phyloP scores from a whole-genome alignment of 2,113 vertebrate species.

The Apodemus sylvaticus region DNA sequence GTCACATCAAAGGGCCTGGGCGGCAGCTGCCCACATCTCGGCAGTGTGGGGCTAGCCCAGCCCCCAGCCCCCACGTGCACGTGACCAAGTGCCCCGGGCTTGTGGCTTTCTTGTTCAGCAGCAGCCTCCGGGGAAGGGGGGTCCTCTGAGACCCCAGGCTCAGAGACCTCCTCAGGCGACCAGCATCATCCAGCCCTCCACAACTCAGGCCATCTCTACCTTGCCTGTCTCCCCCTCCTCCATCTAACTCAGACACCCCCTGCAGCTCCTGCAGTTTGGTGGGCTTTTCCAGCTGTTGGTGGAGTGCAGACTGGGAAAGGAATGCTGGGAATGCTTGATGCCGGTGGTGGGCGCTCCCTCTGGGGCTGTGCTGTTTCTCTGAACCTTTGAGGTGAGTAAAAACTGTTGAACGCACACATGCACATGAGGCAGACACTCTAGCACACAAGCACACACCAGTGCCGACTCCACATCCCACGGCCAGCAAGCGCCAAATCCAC shows the following conservation, averaged over 20 bases:
- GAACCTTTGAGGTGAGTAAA: background rate
- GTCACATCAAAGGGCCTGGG: slow-evolving; percentile 70
- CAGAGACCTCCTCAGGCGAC: background rate
- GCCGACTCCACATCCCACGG: background rate
- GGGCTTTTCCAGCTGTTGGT: background rate
- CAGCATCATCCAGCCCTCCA: background rate
- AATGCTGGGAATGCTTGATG: background rate
- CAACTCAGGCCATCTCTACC: background rate
- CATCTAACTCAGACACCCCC: background rate
- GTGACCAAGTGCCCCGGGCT: background rate
- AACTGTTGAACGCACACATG: too few relatives aligned
- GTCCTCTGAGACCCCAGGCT: slow-evolving; percentile 2
- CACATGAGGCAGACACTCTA: background rate
- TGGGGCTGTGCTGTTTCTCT: background rate
- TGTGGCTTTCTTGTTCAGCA: fast-evolving
- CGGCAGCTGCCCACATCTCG: slow-evolving; percentile 53
- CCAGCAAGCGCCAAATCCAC: background rate
- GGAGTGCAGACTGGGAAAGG: background rate
- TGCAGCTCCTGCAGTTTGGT: background rate
- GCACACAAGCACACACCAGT: background rate
- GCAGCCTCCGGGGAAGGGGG: background rate
- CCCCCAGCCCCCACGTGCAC: background rate
- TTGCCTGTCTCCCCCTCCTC: fast-evolving
- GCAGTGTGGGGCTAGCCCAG: background rate
- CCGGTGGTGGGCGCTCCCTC: background rate